Evolutionary conservation across 2,888 invertebrate species (phyloP).

Genomic region (Parnassius orleans): DNA sequence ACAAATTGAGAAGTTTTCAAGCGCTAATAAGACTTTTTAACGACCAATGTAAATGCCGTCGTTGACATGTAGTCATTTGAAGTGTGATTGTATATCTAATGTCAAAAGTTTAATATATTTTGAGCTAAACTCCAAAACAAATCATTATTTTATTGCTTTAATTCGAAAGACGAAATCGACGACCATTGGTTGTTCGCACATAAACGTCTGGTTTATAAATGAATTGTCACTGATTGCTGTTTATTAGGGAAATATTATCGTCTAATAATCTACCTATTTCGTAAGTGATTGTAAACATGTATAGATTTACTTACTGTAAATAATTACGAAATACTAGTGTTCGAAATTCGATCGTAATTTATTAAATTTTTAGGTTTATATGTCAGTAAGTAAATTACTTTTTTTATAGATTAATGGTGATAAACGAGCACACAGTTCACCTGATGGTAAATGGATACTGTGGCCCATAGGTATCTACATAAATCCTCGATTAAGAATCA

Average conservation of each 20-base stretch:
- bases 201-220: constrained; percentile 15
- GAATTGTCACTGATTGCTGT: constrained; percentile 22
- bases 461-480: no score
- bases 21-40: constrained; percentile 16
- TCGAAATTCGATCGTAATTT: no score
- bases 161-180: constrained; percentile 9
- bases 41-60: constrained; percentile 18
- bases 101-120: constrained; percentile 16
- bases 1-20: not conserved
- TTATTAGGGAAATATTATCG: constrained; percentile 22
- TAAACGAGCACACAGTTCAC: no score
- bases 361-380: no score
- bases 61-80: constrained; percentile 15
- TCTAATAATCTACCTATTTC: not conserved
- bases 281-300: not conserved
- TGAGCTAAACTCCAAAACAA: constrained; percentile 8
- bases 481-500: no score
- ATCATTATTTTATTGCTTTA: constrained; percentile 20
- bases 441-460: no score
- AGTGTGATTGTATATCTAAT: constrained; percentile 9
- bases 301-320: no score
- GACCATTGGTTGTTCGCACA: constrained; percentile 15
- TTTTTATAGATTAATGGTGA: no score
- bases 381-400: no score
- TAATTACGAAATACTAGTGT: no score